Conservation (phyloP, 2,888 invertebrate species). For the Chrysopilus asiliformis region DNA sequence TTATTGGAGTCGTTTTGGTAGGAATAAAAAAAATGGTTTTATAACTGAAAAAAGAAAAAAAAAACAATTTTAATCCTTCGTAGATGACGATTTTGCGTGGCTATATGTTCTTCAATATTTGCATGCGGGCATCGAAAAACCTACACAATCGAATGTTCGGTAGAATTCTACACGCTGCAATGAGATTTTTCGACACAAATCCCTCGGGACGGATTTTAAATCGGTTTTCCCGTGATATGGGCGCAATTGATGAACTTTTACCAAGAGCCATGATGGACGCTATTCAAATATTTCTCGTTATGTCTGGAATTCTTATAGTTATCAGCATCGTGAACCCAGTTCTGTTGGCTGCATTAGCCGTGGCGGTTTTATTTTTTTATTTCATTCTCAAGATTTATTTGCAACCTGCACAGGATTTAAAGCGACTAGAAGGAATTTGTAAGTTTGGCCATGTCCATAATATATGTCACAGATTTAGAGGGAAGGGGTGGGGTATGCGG, state of each 20-base stretch:
- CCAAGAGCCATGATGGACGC: conserved; percentile 42
- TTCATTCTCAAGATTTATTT: conserved; percentile 54
- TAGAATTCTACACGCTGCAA: conserved; percentile 58
- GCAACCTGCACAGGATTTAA: conserved; percentile 59
- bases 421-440: conserved; percentile 56
- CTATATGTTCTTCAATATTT: conserved; percentile 57
- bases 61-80: conserved; percentile 3
- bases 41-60: neutral
- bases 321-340: conserved; percentile 56
- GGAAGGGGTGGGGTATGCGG: no score
- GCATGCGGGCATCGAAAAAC: conserved; percentile 59
- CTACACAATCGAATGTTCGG: conserved; percentile 79
- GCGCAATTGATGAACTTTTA: conserved; percentile 44
- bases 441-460: no score
- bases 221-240: conserved; percentile 64
- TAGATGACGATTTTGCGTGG: conserved; percentile 44
- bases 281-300: conserved; percentile 40
- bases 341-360: conserved; percentile 49
- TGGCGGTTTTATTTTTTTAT: conserved; percentile 50
- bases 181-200: conserved; percentile 78
- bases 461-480: no score
- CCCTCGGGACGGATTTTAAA: conserved; percentile 63
- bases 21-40: conserved; percentile 9
- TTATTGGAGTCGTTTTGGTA: conserved; percentile 30
- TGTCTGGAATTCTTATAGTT: conserved; percentile 63